phyloP scores from a whole-genome alignment of 2,888 invertebrate species.

The Lepidocyrtoides sp. region DNA sequence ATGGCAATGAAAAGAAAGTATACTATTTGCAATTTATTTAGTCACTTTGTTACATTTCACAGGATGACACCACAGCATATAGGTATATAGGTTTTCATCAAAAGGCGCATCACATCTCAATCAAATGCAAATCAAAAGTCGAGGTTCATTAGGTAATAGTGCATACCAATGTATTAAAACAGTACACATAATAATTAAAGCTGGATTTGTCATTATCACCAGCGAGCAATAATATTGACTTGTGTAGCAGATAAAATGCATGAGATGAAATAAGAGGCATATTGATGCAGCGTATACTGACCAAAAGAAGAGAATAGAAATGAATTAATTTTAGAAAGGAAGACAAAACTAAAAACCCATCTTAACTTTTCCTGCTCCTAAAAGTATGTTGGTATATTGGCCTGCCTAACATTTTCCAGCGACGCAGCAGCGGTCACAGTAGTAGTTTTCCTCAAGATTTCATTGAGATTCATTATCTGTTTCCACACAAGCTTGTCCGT shows the following conservation, averaged over 20 bases:
- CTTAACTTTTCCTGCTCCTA: background rate
- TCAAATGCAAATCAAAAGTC: conserved; percentile 10
- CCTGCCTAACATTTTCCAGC: background rate
- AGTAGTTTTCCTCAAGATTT: conserved; percentile 62
- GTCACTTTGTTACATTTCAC: background rate
- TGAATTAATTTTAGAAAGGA: background rate
- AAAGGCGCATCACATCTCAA: background rate
- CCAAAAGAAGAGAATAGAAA: background rate
- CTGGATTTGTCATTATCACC: no score
- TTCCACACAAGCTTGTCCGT: conserved; percentile 65
- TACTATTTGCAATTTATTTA: no score
- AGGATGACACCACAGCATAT: background rate
- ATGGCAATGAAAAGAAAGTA: no score
- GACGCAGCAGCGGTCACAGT: conserved; percentile 10
- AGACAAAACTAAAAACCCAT: conserved; percentile 16
- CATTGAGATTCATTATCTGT: conserved; percentile 78
- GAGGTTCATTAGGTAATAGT: background rate
- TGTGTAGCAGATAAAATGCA: no score
- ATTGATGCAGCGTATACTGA: no score
- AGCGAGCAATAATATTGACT: background rate
- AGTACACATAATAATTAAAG: background rate
- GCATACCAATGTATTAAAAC: no score
- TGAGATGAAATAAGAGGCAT: no score
- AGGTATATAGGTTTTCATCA: no score
- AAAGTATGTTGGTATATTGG: background rate